Conservation (phyloP, 2,797 vertebrate genomes). For the Strix occidentalis region DNA sequence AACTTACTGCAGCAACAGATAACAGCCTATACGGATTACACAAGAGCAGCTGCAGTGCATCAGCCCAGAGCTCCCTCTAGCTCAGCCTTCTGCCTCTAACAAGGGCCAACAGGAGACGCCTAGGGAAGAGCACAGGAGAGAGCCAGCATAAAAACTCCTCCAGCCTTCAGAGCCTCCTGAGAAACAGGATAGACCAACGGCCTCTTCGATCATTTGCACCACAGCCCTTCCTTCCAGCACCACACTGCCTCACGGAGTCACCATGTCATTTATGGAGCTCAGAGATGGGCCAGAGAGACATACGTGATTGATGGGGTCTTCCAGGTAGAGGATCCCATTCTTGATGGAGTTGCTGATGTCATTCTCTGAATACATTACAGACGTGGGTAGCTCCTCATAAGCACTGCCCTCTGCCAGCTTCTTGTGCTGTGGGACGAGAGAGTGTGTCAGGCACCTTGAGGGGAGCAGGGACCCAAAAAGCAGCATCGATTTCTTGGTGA, state of each 20-base stretch:
- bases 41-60: background rate
- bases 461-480: background rate
- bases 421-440: constrained; percentile 85
- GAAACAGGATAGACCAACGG: background rate
- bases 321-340: constrained; percentile 94
- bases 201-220: background rate
- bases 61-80: constrained; percentile 56
- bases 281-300: background rate
- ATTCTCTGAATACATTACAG: constrained; percentile 93
- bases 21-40: background rate
- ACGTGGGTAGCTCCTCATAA: constrained; percentile 93
- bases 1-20: background rate
- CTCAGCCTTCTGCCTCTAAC: constrained; percentile 33
- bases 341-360: constrained; percentile 99
- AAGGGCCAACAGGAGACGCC: background rate
- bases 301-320: constrained; percentile 98
- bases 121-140: background rate
- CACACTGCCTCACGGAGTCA: background rate
- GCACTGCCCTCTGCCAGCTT: constrained; percentile 97
- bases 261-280: accelerated
- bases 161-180: background rate
- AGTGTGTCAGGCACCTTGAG: background rate
- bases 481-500: background rate
- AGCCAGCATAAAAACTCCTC: background rate
- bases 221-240: background rate